Evolutionary conservation across 2,888 invertebrate species (phyloP).

Genomic region (Gortyna flavago): DNA sequence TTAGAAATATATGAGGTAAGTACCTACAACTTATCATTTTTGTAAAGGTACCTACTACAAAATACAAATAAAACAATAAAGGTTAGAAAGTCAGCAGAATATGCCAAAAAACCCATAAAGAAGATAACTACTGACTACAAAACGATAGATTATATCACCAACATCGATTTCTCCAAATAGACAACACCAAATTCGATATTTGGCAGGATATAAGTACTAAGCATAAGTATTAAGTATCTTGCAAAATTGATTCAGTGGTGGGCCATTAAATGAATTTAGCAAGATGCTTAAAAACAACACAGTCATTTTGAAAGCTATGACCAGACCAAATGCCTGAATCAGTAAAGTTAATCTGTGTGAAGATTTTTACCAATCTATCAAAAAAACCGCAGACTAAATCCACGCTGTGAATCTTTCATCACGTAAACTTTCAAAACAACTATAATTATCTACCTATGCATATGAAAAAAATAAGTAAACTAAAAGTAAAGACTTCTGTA

Average conservation of each 20-base stretch:
- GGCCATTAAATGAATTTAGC: neutral
- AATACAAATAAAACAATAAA: neutral
- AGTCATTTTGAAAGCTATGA: conserved; percentile 13
- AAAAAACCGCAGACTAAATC: conserved; percentile 8
- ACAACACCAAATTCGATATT: neutral
- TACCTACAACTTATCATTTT: neutral
- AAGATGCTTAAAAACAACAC: neutral
- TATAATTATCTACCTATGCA: neutral
- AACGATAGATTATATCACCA: neutral
- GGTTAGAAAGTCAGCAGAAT: neutral
- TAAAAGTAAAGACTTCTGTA: neutral
- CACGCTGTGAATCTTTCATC: conserved; percentile 9
- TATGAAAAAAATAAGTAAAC: neutral
- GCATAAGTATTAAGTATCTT: neutral
- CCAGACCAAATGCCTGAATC: conserved; percentile 6
- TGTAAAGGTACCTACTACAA: neutral
- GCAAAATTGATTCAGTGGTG: neutral
- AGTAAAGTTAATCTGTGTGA: neutral
- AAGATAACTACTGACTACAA: neutral
- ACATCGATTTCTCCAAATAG: neutral
- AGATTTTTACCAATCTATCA: neutral
- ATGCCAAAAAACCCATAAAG: neutral
- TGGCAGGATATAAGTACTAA: neutral
- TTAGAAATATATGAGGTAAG: neutral
- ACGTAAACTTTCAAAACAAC: neutral